Conservation (phyloP, 2,113 vertebrate genomes). For the Zosterops pallidus region DNA sequence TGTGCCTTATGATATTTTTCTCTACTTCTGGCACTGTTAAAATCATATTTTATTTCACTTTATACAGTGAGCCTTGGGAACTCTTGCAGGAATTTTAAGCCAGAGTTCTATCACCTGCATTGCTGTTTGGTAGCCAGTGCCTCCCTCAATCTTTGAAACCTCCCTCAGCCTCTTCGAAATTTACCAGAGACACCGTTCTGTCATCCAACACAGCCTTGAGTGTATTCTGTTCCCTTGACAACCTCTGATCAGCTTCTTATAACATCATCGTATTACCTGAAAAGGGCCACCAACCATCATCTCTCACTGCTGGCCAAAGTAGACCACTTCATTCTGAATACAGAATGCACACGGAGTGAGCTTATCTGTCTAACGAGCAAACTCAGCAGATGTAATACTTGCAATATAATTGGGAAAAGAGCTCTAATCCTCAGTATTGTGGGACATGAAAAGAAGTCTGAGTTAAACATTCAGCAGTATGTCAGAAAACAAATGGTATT, state of each 20-base stretch:
- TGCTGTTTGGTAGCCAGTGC: neutral
- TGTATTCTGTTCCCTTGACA: neutral
- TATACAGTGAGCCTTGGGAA: neutral
- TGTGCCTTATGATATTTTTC: neutral
- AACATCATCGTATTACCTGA: neutral
- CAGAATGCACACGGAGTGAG: rapidly evolving
- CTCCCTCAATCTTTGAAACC: neutral
- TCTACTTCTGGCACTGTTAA: neutral
- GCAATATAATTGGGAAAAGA: neutral
- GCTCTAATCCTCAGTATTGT: constrained; percentile 43
- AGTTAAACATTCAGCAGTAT: constrained; percentile 7
- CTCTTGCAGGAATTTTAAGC: neutral
- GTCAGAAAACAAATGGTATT: constrained; percentile 12
- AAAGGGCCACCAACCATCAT: neutral
- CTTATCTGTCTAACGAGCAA: neutral
- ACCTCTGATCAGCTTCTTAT: neutral
- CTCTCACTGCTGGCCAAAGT: neutral
- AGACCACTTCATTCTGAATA: neutral
- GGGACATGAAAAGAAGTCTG: constrained; percentile 3
- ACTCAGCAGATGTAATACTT: neutral
- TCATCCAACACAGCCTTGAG: neutral
- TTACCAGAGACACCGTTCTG: neutral
- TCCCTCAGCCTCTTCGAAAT: neutral
- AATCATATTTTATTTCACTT: neutral
- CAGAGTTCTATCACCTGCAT: neutral